Base-by-base conservation (phyloP, 2,888 invertebrate genomes). In the Theristus sp. region DNA sequence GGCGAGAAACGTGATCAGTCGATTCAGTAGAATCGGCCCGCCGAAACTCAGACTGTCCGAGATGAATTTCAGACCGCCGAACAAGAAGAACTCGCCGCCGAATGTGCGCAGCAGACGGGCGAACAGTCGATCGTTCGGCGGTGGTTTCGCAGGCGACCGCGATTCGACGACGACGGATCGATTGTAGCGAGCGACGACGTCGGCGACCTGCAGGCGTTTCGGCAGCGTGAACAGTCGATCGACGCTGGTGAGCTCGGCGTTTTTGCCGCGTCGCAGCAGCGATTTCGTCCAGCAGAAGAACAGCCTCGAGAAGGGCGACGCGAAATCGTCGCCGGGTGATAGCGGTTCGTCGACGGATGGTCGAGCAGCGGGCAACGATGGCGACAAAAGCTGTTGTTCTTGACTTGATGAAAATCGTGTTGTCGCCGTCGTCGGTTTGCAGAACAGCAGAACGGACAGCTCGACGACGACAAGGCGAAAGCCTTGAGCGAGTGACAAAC, bases 211-310 rank as follows among this genome's bases (percentile, higher is more conserved):
- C 64, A 85, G 77, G 56, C 80, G 76, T 28, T 80, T 78, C 0
- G 87, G 90, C 60, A 90, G 76, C 73, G 88, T 87, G 76, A 84
- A 88, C 0, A 90, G 76, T 74, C 89, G 89, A 69, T 89, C 88
- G 0, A 85, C 78, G 68, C 82, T 81, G 65, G 80, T 81, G 47
- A 91, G 73, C 69, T 83, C 81, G 6, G 84, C 84, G 47, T 82
- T 80, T 24, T 83, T 77, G 1, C 89, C 91, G 78, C 88, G 89
- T 62, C 81, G 31, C n/a, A 71, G 62, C 57, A 70, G 63, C 1
- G 60, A 60, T 60, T 67, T 67, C 26, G 68, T 67, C 70, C 70
- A 70, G 27, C 63, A 66, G 64, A 70, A 70, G 61, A 69, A 67
- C 2, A 68, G 31, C 27, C 62, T 59, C 2, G 68, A 70, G 27